Evolutionary conservation across 2,113 vertebrate genomes (phyloP), one percentile per base, ranked within the genome.

Genomic region (Mystacornis crossleyi): DNA sequence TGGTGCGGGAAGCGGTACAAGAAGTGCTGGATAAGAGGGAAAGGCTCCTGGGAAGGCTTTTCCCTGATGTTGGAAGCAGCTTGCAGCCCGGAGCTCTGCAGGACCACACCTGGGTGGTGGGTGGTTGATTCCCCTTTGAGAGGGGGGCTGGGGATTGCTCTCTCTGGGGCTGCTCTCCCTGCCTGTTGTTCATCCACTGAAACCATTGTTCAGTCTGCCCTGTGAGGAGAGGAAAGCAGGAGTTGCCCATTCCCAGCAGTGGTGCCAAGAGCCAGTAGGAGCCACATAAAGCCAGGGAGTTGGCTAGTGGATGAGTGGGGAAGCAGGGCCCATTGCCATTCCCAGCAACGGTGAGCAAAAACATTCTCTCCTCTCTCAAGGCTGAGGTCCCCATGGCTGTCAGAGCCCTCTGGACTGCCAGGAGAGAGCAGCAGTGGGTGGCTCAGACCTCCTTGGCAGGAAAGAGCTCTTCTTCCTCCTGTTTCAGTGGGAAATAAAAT

Each of bases 51-150:
- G n/a, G 34, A 29, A 58, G 29, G 17, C 51, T 82, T 81, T 80
- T 10, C 17, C 34, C 14, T 1, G 1, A 1, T 10, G 4, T 2
- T 57, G 28, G n/a, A 50, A 67, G 21, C 1, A 4, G 12, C 25
- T 67, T 1, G 1, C n/a, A 60, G 25, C 18, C 20, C 19, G 54
- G 19, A 61, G 16, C 31, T 77, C 18, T 0, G 0, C 48, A 51
- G 43, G 8, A 33, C 29, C 60, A 60, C 21, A 60, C 17, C 10
- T 65, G 18, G 25, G 19, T 34, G 15, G 19, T 53, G 38, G 13
- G 25, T 55, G 29, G 33, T 7, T 64, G 14, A 33, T n/a, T 3
- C 31, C 18, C 3, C 16, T 47, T 10, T 0, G 4, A 34, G 33
- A 55, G 20, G 2, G 64, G 38, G 17, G 10, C 13, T 34, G 9